phyloP scores from a whole-genome alignment of 1,140 invertebrate genomes.

The Euschistus heros region DNA sequence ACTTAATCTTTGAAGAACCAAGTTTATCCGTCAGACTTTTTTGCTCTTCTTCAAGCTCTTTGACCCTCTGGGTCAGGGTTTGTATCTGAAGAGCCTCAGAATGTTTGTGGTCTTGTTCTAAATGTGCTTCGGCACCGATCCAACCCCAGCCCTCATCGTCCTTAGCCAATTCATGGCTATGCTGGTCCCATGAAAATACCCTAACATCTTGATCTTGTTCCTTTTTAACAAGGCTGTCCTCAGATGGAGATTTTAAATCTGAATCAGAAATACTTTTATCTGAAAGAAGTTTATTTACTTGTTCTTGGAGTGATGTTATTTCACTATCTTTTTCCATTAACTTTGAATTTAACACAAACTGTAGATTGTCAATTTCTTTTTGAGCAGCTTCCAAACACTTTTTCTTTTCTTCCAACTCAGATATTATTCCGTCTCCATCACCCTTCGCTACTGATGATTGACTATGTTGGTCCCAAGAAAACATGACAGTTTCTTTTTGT shows the following conservation, averaged over 20 bases:
- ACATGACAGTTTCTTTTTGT: not conserved
- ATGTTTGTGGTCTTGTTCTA: constrained; percentile 35
- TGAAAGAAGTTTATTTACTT: not conserved
- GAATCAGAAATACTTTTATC: not conserved
- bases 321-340: not conserved
- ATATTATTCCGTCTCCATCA: not conserved
- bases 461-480: constrained; percentile 4
- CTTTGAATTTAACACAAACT: not conserved
- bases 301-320: not conserved
- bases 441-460: not conserved
- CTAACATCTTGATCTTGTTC: constrained; percentile 5
- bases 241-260: not conserved
- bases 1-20: constrained; percentile 48
- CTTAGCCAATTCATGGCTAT: constrained; percentile 22
- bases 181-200: constrained; percentile 31
- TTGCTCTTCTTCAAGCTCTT: constrained; percentile 41
- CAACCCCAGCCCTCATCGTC: constrained; percentile 44
- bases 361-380: not conserved
- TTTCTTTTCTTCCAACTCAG: constrained; percentile 7
- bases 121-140: constrained; percentile 41
- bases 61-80: constrained; percentile 39
- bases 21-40: constrained; percentile 39
- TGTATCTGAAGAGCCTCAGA: constrained; percentile 21
- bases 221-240: not conserved
- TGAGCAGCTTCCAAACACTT: constrained; percentile 1